Evolutionary conservation across 1,140 invertebrate genomes (phyloP).

Genomic region (Bombus cullumanus): DNA sequence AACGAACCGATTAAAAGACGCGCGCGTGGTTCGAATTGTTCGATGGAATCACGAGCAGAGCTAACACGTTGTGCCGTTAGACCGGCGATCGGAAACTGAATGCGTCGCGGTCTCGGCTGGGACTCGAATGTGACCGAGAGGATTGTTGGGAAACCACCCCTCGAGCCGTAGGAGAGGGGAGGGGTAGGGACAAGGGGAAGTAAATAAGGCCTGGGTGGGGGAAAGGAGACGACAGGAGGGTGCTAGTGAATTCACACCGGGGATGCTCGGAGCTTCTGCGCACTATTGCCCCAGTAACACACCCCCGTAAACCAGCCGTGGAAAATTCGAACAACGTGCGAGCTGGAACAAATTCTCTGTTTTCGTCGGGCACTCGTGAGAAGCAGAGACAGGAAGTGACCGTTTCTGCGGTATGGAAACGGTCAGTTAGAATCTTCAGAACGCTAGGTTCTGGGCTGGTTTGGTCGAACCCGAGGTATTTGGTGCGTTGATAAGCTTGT

Average conservation of each 20-base stretch:
- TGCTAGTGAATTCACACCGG: slow-evolving; percentile 69
- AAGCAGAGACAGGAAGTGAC: neutral
- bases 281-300: slow-evolving; percentile 81
- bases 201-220: neutral
- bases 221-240: slow-evolving; percentile 35
- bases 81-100: slow-evolving; percentile 70
- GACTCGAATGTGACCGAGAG: slow-evolving; percentile 70
- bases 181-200: slow-evolving; percentile 28
- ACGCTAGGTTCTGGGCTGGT: neutral
- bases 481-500: neutral
- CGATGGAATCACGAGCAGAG: neutral
- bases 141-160: slow-evolving; percentile 75
- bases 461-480: neutral
- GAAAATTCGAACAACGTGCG: slow-evolving; percentile 59
- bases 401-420: neutral
- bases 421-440: neutral
- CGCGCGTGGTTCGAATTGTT: neutral
- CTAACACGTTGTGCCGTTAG: slow-evolving; percentile 52
- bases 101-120: slow-evolving; percentile 62
- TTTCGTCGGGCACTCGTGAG: neutral
- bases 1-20: neutral
- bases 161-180: slow-evolving; percentile 60
- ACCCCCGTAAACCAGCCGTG: slow-evolving; percentile 69
- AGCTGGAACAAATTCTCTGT: slow-evolving; percentile 55
- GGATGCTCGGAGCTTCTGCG: slow-evolving; percentile 76